These are phyloP conservation scores for Saccostrea echinata DNA, from an alignment of 1,140 invertebrate genomes.

Conservation along the genomic window DNA sequence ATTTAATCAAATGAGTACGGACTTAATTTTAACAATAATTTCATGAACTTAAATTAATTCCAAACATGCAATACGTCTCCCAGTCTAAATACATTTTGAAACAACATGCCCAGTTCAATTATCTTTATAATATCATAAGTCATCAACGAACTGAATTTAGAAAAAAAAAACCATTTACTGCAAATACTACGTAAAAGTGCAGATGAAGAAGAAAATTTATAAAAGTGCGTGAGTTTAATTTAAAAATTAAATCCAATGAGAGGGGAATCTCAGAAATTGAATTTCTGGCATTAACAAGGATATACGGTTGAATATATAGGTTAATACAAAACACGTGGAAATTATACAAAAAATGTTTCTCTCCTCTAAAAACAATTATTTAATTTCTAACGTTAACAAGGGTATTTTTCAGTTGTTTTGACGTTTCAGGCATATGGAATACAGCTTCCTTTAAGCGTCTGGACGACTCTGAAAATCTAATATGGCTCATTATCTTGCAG, in stretches of 20 bases:
- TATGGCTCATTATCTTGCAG: not conserved
- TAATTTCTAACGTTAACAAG: not conserved
- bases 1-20: no score
- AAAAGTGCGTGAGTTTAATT: not conserved
- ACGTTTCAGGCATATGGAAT: not conserved
- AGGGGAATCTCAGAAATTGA: not conserved
- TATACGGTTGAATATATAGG: slow-evolving; percentile 22
- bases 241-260: not conserved
- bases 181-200: no score
- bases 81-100: no score
- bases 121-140: no score
- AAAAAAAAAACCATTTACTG: no score
- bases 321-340: slow-evolving; percentile 10
- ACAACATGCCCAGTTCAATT: no score
- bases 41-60: no score
- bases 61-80: no score
- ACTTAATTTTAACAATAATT: no score
- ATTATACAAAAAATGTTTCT: slow-evolving; percentile 13
- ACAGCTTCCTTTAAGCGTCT: not conserved
- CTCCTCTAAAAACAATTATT: slow-evolving; percentile 15
- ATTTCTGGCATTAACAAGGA: not conserved
- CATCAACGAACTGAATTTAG: no score
- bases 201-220: not conserved
- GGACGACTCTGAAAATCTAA: not conserved
- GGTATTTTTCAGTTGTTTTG: slow-evolving; percentile 6